Evolutionary conservation across 1,140 invertebrate genomes (phyloP).

Genomic region (Glossosoma conforme): DNA sequence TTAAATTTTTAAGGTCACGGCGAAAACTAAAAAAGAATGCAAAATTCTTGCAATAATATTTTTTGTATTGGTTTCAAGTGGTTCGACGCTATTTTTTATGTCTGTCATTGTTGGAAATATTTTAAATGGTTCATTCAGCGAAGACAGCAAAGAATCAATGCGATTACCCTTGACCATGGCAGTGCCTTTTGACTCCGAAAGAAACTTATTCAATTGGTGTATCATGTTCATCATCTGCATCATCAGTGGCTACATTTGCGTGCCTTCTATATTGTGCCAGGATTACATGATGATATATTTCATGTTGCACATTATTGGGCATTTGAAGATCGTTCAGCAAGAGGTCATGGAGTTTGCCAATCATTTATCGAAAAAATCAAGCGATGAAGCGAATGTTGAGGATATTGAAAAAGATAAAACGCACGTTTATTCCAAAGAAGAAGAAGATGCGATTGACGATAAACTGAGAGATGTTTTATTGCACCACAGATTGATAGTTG

Average conservation of each 20-base stretch:
- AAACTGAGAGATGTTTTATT: constrained; percentile 13
- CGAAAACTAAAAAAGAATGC: background rate
- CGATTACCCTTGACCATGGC: constrained; percentile 8
- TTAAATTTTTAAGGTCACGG: constrained; percentile 5
- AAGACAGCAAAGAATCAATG: constrained; percentile 1
- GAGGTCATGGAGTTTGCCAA: too few relatives aligned
- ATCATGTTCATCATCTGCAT: constrained; percentile 8
- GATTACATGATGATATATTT: constrained; percentile 5
- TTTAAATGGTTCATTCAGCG: constrained; percentile 1
- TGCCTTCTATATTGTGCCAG: constrained; percentile 4
- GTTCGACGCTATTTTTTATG: background rate
- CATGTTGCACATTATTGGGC: constrained; percentile 4
- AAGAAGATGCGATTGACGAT: constrained; percentile 4
- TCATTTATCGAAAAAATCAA: background rate
- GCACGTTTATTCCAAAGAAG: background rate
- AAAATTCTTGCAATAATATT: background rate
- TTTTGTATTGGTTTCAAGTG: background rate
- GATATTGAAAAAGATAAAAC: constrained; percentile 1
- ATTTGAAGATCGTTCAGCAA: constrained; percentile 5
- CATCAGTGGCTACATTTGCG: constrained; percentile 12
- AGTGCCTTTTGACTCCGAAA: constrained; percentile 9
- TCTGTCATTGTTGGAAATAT: constrained; percentile 1
- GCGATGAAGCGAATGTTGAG: background rate
- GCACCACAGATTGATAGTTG: constrained; percentile 17
- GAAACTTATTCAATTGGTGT: constrained; percentile 7